Evolutionary conservation across 2,888 invertebrate genomes (phyloP), one percentile per base, ranked within the genome.

Genomic region (Schrankia costaestrigalis): DNA sequence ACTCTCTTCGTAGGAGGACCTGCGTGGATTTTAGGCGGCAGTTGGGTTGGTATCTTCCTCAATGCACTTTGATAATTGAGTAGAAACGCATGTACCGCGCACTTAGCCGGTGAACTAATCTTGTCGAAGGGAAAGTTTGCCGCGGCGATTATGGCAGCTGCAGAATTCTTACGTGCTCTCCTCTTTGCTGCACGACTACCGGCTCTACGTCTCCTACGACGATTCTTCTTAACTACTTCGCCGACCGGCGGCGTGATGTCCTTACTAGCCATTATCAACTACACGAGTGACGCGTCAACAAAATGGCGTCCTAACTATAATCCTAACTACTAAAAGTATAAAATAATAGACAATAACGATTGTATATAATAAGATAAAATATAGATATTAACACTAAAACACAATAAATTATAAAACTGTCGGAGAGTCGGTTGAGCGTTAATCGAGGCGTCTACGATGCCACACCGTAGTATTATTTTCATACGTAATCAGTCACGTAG

Each of bases 1-100:
- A 83, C 78, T 32, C 87, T 68, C 54, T 84, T 85, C 26, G 81
- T 66, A 2, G 81, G 79, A 7, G 85, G 87, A 0, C 86, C 85
- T 3, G 85, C 79, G 49, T 67, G 78, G 9, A 86, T 55, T 41
- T 60, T 77, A 15, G 87, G 87, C 31, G 87, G 87, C 25, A 82
- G 50, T 21, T 78, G 79, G 3, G 78, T 41, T 1, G 87, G 87
- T 25, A 87, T 73, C 59, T 58, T 75, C 48, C 86, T 63, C 56
- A 87, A 46, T 4, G 85, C 80, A 46, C 75, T 80, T 50, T 79
- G 84, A 50, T 86, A 86, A 23, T 74, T 72, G 34, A 83, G 43
- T 19, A 87, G 47, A 41, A 87, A 87, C 26, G 60, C 66, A 50
- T 87, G 87, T 21, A 87, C 84, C 3, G 83, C 87, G 38, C 87